These are phyloP conservation scores for Halcyon smyrnensis DNA, from an alignment of 2,797 vertebrate genomes.

Conservation along the genomic window DNA sequence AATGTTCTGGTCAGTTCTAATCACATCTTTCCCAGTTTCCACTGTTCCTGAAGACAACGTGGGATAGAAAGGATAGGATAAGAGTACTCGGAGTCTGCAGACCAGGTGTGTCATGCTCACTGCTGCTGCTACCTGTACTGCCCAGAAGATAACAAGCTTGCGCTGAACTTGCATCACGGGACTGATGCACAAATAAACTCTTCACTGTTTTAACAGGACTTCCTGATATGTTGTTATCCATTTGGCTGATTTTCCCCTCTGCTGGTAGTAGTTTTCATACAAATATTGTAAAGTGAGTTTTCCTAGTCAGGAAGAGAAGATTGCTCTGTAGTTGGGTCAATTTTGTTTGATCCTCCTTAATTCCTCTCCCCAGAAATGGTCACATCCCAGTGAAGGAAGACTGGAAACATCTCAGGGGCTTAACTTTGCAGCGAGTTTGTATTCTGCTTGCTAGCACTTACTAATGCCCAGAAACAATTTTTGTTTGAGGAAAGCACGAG, in stretches of 20 bases:
- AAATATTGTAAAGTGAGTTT: background rate
- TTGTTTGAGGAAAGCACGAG: background rate
- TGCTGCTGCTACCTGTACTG: background rate
- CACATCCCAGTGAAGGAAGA: background rate
- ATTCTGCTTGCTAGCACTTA: background rate
- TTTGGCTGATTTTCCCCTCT: background rate
- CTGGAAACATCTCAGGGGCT: background rate
- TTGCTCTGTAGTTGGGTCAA: background rate
- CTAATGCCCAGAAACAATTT: slow-evolving; percentile 9
- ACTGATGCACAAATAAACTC: background rate
- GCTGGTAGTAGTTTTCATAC: background rate
- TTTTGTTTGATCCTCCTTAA: background rate
- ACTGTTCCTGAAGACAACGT: background rate
- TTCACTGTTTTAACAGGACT: background rate
- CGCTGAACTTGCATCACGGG: accelerated
- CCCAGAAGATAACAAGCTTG: background rate
- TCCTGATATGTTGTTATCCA: background rate
- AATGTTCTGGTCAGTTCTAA: background rate
- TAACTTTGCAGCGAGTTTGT: background rate
- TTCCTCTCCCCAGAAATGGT: background rate
- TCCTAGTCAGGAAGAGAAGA: background rate
- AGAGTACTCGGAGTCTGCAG: background rate
- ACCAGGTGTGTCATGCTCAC: background rate
- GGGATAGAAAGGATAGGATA: background rate
- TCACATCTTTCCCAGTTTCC: background rate